Conservation (phyloP, 2,797 vertebrate genomes). For the Lithobates sylvaticus region DNA sequence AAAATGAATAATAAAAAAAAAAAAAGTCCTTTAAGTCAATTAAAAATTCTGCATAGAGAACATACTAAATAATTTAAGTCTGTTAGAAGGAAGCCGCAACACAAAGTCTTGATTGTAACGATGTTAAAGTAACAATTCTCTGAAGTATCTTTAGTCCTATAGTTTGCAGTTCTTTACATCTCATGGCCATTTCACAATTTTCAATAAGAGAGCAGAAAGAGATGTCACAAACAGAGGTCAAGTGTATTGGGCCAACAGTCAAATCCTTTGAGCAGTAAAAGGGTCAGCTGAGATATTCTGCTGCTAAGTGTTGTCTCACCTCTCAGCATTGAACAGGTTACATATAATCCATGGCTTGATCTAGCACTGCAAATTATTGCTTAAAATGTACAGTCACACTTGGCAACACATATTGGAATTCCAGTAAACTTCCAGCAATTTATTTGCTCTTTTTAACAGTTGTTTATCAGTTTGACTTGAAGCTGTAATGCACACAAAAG, state of each 20-base stretch:
- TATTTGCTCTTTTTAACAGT: conserved; percentile 33
- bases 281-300: conserved; percentile 41
- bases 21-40: no score
- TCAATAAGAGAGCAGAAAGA: conserved; percentile 32
- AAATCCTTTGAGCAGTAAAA: conserved; percentile 43
- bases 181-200: conserved; percentile 24
- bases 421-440: conserved; percentile 34
- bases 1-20: no score
- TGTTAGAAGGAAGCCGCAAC: no score
- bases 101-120: background rate
- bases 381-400: conserved; percentile 56
- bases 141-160: conserved; percentile 4
- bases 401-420: conserved; percentile 44
- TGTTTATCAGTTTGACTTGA: conserved; percentile 24
- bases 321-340: conserved; percentile 50
- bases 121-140: conserved; percentile 23
- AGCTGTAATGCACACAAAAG: conserved; percentile 21
- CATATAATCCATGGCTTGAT: conserved; percentile 44
- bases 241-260: conserved; percentile 30
- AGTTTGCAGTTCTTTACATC: conserved; percentile 8
- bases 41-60: no score
- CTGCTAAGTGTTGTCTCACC: conserved; percentile 39
- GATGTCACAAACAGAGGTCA: conserved; percentile 37
- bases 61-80: no score
- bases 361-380: conserved; percentile 35